Evolutionary conservation across 2,888 invertebrate genomes (phyloP), one percentile per base, ranked within the genome.

Genomic region (Pelosia muscerda): DNA sequence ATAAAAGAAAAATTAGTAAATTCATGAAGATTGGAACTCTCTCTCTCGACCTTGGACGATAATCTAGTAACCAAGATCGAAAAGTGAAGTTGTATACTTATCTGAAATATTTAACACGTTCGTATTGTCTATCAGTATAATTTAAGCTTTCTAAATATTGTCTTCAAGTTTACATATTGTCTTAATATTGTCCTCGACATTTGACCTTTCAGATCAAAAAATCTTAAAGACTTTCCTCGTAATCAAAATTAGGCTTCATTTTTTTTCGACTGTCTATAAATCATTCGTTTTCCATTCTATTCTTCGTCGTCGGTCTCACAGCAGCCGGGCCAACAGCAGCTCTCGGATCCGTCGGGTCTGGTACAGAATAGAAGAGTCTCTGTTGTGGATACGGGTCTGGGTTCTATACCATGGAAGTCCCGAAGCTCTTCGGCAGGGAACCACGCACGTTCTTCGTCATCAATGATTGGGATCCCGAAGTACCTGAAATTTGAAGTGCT

Each of bases 371-470:
- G 92, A 59, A 97, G 86, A 9, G 97, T 97, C 90, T 98, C 98
- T 11, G 97, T 95, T 2, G 96, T 93, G 0, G 98, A 97, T 0
- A 98, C 97, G 0, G 94, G 87, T 13, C 94, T 84, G 0, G 98
- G 97, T 83, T 98, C 97, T 76, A 98, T 97, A 68, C 98, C 98
- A 86, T 98, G 98, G 88, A 98, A 98, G 87, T 98, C 98, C 76
- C 97, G 97, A 1, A 98, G 95, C 84, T 98, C 98, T 38, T 97
- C 97, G 0, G 97, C 97, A 0, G 98, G 98, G 89, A 98, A 98
- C 98, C 98, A 98, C 8, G 98, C 98, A 77, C 98, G 97, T 86
- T 98, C 98, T 71, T 98, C 97, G 84, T 98, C 98, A 63, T 98
- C 97, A 74, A 98, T 97, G 65, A 98, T 96, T 26, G 97, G 96